Conservation (phyloP, 2,113 vertebrate species). For the Naja naja region DNA sequence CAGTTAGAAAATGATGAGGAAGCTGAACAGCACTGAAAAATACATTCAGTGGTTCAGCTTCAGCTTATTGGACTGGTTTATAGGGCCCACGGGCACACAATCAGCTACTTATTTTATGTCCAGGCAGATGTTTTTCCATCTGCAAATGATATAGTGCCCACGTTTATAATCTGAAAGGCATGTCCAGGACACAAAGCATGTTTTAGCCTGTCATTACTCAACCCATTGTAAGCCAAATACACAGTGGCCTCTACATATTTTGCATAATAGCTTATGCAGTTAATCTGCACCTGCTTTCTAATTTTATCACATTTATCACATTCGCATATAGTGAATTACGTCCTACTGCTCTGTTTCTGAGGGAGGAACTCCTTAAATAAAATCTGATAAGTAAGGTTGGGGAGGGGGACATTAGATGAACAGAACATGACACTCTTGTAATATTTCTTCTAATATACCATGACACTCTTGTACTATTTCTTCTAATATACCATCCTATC, state of each 20-base stretch:
- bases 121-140: background rate
- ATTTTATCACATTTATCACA: background rate
- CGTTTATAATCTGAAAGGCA: background rate
- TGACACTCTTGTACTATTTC: too few species aligned
- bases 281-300: background rate
- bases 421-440: background rate
- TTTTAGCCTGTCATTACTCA: background rate
- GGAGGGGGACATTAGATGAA: background rate
- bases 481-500: background rate
- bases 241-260: background rate
- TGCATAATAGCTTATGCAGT: background rate
- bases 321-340: constrained; percentile 3
- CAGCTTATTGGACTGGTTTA: background rate
- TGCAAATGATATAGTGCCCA: background rate
- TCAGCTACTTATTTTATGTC: background rate
- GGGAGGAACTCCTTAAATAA: background rate
- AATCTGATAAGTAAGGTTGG: background rate
- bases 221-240: background rate
- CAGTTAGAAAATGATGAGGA: background rate
- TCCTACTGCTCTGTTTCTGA: constrained; percentile 1
- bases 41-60: background rate
- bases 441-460: background rate
- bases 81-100: background rate
- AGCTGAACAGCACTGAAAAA: background rate
- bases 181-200: background rate